Conservation (phyloP, 2,113 vertebrate species). For the Vombatus ursinus region DNA sequence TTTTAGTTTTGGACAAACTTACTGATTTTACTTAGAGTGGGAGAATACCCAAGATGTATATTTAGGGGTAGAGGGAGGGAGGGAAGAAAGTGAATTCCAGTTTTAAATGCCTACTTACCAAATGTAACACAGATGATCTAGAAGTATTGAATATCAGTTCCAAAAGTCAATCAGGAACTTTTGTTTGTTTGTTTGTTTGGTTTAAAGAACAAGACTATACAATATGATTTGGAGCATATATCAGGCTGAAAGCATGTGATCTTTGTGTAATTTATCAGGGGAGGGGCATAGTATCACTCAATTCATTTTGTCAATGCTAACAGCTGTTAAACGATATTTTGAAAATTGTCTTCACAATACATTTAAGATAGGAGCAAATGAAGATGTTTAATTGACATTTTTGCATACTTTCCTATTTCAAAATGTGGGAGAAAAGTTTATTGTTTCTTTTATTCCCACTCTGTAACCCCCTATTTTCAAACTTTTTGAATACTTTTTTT, state of each 20-base stretch:
- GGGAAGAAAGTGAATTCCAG: background rate
- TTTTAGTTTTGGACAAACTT: constrained; percentile 11
- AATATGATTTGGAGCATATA: background rate
- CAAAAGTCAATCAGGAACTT: background rate
- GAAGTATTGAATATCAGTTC: background rate
- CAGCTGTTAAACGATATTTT: constrained; percentile 3
- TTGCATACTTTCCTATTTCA: constrained; percentile 24
- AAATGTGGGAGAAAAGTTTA: background rate
- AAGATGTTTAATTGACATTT: constrained; percentile 34
- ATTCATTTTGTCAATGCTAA: constrained; percentile 2
- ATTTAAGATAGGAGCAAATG: constrained; percentile 38
- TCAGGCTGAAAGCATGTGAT: background rate
- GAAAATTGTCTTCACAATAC: constrained; percentile 14
- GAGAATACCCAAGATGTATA: background rate
- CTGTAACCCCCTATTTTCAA: constrained; percentile 4
- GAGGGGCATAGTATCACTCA: background rate
- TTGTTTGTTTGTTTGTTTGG: background rate
- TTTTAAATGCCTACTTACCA: background rate
- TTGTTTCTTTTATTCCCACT: background rate
- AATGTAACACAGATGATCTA: background rate
- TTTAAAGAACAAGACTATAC: background rate
- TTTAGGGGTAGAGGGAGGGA: background rate
- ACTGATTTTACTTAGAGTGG: constrained; percentile 20
- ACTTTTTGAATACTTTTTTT: constrained; percentile 52
- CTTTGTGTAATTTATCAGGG: constrained; percentile 23